Percentiles rank a stretch among this genome's conserved stretches.
phyloP scores from a whole-genome alignment of 1,140 invertebrate genomes.

The Pentalonia nigronervosa region DNA sequence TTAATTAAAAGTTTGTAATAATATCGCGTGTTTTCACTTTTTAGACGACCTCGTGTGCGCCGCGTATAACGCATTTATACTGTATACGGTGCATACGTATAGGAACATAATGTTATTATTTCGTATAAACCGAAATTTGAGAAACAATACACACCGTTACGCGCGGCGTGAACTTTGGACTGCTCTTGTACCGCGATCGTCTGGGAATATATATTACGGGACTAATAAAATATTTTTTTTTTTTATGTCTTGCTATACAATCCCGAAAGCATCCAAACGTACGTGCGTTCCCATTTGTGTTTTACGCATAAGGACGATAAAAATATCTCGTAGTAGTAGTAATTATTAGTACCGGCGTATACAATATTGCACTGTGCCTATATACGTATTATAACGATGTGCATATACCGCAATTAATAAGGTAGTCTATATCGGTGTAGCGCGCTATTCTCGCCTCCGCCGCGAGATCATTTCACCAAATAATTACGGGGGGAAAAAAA shows the following conservation, averaged over 20 bases:
- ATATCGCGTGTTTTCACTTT: conserved; percentile 36
- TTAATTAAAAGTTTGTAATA: conserved; percentile 42
- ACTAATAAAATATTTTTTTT: background rate
- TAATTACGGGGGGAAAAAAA: background rate
- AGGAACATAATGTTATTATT: background rate
- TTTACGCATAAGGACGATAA: background rate
- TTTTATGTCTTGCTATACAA: background rate
- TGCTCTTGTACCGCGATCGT: too few species aligned
- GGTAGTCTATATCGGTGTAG: background rate
- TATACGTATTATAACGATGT: background rate
- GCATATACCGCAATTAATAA: background rate
- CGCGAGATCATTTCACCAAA: background rate
- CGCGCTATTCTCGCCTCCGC: too few species aligned
- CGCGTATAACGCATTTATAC: background rate
- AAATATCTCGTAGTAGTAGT: background rate
- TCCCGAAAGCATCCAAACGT: background rate
- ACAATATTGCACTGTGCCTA: background rate
- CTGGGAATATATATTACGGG: too few species aligned
- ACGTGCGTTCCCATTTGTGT: background rate
- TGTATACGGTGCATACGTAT: too few species aligned
- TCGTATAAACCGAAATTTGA: conserved; percentile 6
- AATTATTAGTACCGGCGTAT: background rate
- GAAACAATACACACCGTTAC: background rate
- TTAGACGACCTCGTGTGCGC: background rate
- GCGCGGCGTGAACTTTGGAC: background rate